Evolutionary conservation across 2,797 vertebrate species (phyloP).

Genomic region (Cyprinella venusta): DNA sequence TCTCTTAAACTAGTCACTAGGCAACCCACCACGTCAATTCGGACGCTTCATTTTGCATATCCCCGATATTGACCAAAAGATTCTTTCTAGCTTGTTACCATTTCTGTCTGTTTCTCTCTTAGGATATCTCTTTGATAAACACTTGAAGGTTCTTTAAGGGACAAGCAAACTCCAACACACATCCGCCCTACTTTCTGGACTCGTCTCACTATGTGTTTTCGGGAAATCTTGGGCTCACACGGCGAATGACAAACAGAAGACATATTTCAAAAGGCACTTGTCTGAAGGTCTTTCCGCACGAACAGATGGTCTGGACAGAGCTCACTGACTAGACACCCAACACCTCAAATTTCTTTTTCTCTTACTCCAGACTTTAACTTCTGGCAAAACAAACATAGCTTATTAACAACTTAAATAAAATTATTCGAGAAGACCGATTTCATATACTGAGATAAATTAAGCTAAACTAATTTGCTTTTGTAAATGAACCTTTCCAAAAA

Average conservation of each 20-base stretch:
- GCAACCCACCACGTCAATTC: background rate
- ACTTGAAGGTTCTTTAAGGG: slow-evolving; percentile 18
- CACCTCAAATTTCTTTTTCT: slow-evolving; percentile 22
- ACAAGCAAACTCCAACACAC: slow-evolving; percentile 31
- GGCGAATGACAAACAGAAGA: slow-evolving; percentile 22
- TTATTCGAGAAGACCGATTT: background rate
- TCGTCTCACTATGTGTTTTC: slow-evolving; percentile 22
- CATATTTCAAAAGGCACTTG: slow-evolving; percentile 52
- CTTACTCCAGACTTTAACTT: slow-evolving; percentile 25
- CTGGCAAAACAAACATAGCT: background rate
- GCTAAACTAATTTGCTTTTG: background rate
- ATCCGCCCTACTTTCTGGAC: slow-evolving; percentile 34
- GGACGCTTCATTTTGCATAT: background rate
- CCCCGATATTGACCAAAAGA: background rate
- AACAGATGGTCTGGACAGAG: slow-evolving; percentile 65
- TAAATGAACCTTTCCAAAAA: background rate
- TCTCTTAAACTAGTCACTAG: background rate
- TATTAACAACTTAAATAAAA: background rate
- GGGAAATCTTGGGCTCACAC: slow-evolving; percentile 48
- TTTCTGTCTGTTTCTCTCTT: slow-evolving; percentile 10
- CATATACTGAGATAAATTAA: background rate
- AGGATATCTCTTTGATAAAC: slow-evolving; percentile 1
- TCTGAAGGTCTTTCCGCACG: slow-evolving; percentile 58
- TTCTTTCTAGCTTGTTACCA: background rate
- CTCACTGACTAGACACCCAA: slow-evolving; percentile 48